Conservation (phyloP, 2,797 vertebrate species). For the Melanogrammus aeglefinus region DNA sequence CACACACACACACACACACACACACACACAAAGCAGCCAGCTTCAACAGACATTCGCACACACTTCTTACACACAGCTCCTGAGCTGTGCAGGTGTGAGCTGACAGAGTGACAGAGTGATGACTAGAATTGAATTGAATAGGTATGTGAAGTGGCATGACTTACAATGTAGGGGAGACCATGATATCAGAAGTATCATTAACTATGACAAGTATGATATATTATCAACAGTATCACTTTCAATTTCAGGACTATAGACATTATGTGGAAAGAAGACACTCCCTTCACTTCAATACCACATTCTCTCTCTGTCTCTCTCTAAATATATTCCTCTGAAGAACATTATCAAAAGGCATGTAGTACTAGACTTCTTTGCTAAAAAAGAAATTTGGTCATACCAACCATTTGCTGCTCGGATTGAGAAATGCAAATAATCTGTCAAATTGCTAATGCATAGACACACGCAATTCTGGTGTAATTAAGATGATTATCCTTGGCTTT, state of each 20-base stretch:
- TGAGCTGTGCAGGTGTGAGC: too few relatives aligned
- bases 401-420: neutral
- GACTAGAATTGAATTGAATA: constrained; percentile 48
- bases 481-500: neutral
- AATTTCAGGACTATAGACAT: too few relatives aligned
- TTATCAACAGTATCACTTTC: too few relatives aligned
- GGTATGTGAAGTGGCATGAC: constrained; percentile 34
- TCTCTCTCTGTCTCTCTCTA: neutral
- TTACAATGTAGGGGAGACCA: neutral
- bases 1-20: too few relatives aligned
- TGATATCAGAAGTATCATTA: neutral
- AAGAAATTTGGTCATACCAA: too few relatives aligned
- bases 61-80: too few relatives aligned
- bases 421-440: neutral
- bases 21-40: too few relatives aligned
- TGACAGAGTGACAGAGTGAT: constrained; percentile 38
- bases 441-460: neutral
- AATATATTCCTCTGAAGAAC: too few relatives aligned
- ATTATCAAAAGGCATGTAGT: too few relatives aligned
- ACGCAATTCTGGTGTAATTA: neutral
- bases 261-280: too few relatives aligned
- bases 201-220: neutral
- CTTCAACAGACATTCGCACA: too few relatives aligned
- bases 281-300: neutral
- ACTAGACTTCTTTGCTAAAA: too few relatives aligned